Percentiles rank a stretch among this genome's conserved stretches.
These are phyloP conservation scores for Mythimna lalbum DNA, from an alignment of 2,888 invertebrate genomes.

Conservation along the genomic window DNA sequence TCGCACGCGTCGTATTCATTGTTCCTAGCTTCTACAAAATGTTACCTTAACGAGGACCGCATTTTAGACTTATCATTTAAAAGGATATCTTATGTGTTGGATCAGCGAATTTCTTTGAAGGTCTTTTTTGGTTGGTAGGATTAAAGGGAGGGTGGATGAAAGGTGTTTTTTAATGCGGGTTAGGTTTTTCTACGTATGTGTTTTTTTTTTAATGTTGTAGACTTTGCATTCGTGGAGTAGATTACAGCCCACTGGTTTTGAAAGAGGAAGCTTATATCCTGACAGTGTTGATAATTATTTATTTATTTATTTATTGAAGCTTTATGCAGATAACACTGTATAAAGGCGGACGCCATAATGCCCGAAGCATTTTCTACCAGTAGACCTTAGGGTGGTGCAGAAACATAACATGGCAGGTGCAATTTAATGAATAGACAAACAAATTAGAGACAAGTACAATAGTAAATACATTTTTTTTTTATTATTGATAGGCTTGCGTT, in stretches of 20 bases:
- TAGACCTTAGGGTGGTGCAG: too few species aligned
- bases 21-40: conserved; percentile 24
- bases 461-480: too few species aligned
- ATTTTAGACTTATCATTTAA: conserved; percentile 39
- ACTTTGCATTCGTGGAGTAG: neutral
- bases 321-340: too few species aligned
- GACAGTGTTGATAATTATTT: too few species aligned
- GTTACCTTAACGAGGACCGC: conserved; percentile 52
- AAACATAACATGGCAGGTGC: too few species aligned
- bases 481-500: too few species aligned
- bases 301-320: too few species aligned
- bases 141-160: conserved; percentile 17
- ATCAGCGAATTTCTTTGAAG: conserved; percentile 43
- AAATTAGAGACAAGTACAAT: too few species aligned
- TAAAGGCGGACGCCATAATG: too few species aligned
- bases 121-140: conserved; percentile 15
- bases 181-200: neutral
- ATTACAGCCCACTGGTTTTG: neutral
- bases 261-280: neutral
- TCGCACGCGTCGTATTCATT: conserved; percentile 27
- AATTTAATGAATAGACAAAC: too few species aligned
- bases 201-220: neutral
- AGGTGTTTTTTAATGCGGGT: conserved; percentile 14
- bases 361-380: too few species aligned
- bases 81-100: conserved; percentile 39